A percentile compares a stretch with the other conserved stretches of the same genome.
Conservation (phyloP, 2,888 invertebrate species). For the Drosophila pseudotakahashii region DNA sequence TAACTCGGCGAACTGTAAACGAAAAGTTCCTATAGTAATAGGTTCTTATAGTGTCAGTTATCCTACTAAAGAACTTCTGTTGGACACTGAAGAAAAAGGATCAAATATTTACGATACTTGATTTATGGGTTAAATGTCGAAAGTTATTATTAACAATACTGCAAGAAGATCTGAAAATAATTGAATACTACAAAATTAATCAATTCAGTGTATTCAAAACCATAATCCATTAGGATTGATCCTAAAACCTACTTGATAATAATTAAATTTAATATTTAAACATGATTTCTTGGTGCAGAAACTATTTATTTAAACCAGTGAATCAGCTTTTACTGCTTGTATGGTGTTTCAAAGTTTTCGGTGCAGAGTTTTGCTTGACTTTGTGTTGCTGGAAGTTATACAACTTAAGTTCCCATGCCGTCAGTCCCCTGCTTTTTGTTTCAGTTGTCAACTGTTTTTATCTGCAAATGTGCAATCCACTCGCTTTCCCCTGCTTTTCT, state of each 20-base stretch:
- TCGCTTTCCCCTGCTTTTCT: background rate
- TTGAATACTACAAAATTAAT: no score
- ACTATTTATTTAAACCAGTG: no score
- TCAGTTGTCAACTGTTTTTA: constrained; percentile 22
- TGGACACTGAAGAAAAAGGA: background rate
- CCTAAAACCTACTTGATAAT: no score
- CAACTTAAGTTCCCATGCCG: constrained; percentile 1
- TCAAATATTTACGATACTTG: no score
- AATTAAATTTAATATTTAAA: background rate
- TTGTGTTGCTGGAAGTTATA: constrained; percentile 5
- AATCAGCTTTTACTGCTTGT: no score
- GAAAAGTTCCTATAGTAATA: no score
- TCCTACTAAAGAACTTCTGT: background rate
- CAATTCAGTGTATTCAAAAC: no score
- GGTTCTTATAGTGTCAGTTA: no score
- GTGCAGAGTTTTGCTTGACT: background rate
- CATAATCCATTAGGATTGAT: no score
- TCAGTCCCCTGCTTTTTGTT: background rate
- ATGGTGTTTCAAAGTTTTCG: no score
- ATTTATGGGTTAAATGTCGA: no score
- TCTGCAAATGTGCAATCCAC: constrained; percentile 20
- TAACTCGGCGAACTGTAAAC: constrained; percentile 5
- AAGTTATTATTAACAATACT: background rate
- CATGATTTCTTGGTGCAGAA: background rate
- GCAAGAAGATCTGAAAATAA: no score